Evolutionary conservation across 2,113 vertebrate genomes (phyloP), one percentile per base, ranked within the genome.

Genomic region (Vanacampus margaritifer): DNA sequence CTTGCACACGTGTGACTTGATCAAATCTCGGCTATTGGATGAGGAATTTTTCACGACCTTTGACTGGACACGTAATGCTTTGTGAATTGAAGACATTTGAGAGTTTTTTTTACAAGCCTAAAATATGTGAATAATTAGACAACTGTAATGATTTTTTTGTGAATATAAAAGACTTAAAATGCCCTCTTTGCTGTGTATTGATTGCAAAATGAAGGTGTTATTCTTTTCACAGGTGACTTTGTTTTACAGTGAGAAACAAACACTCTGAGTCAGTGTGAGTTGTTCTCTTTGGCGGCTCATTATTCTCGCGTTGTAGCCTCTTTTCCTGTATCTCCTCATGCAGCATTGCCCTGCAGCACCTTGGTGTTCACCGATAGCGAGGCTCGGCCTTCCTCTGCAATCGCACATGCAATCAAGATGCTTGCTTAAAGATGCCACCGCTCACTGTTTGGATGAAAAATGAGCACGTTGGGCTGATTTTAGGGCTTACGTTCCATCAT

Each of bases 241-340:
- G 28, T n/a, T 51, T 23, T n/a, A 51, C 3, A 51, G 10, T 23
- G 21, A 9, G 21, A 51, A 51, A 23, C 9, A 3, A 51, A 51
- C 48, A 51, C 48, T 21, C 39, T 46, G 43, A 46, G 43, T 46
- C 16, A 17, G 43, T 46, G 6, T 16, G 14, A 46, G 43, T 17
- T 17, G 43, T 17, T 46, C 16, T 46, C 16, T 79, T 78, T 79
- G 74, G 57, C 79, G 60, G 69, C 73, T 85, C 83, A 86, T 88
- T 88, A 80, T 86, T 87, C 75, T 85, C 64, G 60, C 53, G 75
- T 81, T 66, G 72, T 72, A 70, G 69, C 71, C 35, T 76, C 58
- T 13, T 26, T 61, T 64, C 59, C 54, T 73, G 43, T 86, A 86
- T 90, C 81, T 83, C 73, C 63, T 51, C 71, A 58, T 74, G 59